Base-by-base conservation (phyloP, 1,140 invertebrate genomes). In the Cydia amplana region DNA sequence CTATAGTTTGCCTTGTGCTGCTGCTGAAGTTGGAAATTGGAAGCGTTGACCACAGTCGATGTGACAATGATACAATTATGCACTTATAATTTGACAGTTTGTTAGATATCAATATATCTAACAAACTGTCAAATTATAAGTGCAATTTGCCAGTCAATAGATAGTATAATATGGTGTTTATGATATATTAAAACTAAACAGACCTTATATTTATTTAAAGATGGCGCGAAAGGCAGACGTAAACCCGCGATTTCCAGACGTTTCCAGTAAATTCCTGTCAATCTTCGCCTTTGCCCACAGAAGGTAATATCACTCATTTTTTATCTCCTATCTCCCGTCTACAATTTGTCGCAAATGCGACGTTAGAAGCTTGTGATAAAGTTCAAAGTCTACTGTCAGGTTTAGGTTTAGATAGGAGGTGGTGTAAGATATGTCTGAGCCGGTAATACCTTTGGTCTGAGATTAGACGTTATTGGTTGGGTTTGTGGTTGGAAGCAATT, bases 401-500 rank as follows among this genome's bases (percentile, higher is more conserved):
- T 25, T 20, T 36, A 7, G 28, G 28, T 32, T 32, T 36, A 6
- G 23, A 32, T 14, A 32, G 28, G 64, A 67, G 25, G 25, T n/a
- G 28, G 64, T 18, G 51, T 18, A 7, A n/a, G 51, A 18, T 67
- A 67, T 67, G 64, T 67, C 64, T 67, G 64, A 67, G 64, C 64
- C 28, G 25, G 25, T 67, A 67, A 67, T 67, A 67, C 64, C 64
- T 28, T 28, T 28, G 64, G 16, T 16, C 16, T 32, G 64, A 32
- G 64, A 67, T 67, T 67, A 67, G 25, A n/a, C 28, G 64, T 67
- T 67, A 67, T 67, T 67, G 64, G 64, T 36, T 36, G 25, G 64
- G n/a, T 67, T 67, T 67, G 64, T 67, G 64, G 64, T 28, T 28
- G 64, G 28, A 32, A 67, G 64, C 64, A 67, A 67, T 67, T 67